Evolutionary conservation across 2,113 vertebrate genomes (phyloP), one percentile per base, ranked within the genome.

Genomic region (Podarcis cretensis): DNA sequence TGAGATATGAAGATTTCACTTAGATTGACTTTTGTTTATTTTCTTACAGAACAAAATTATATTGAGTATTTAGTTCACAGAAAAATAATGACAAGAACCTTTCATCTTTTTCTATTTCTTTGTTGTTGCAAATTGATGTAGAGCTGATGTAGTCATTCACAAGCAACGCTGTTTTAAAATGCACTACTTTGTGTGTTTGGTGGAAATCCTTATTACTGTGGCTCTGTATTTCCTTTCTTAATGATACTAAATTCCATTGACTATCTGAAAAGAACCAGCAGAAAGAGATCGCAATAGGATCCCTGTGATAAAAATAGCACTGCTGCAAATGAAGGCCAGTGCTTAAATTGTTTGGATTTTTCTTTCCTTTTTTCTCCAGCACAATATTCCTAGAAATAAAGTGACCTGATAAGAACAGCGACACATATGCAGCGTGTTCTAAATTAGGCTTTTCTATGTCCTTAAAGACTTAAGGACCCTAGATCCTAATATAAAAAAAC

Each of bases 71-170:
- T 90, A 89, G 78, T 79, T 92, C 68, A 76, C 23, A 32, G 77
- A 88, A 83, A 86, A 92, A 68, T 77, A 88, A 90, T 8, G 1
- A 90, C 84, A 66, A 69, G 71, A 84, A 80, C 80, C 89, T 83
- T 57, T 92, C 43, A 25, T 87, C 66, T 81, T 79, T 93, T 92
- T 76, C 63, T 23, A 21, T 85, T 92, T 95, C 92, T 89, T 94
- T 95, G 87, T 90, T 86, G 92, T 77, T 90, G 66, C 69, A 92
- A 95, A 95, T 95, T 86, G 95, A 93, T 92, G 93, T 93, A 80
- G 80, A 92, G 76, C 71, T 75, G 37, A 63, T 94, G 91, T 54
- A 90, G 92, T 95, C 89, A 93, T 84, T 82, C 86, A 94, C 93
- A 90, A 95, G 91, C 93, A 92, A 89, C 84, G 91, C 16, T 89